Evolutionary conservation across 2,888 invertebrate genomes (phyloP).

Genomic region (Pardosa pseudoannulata): DNA sequence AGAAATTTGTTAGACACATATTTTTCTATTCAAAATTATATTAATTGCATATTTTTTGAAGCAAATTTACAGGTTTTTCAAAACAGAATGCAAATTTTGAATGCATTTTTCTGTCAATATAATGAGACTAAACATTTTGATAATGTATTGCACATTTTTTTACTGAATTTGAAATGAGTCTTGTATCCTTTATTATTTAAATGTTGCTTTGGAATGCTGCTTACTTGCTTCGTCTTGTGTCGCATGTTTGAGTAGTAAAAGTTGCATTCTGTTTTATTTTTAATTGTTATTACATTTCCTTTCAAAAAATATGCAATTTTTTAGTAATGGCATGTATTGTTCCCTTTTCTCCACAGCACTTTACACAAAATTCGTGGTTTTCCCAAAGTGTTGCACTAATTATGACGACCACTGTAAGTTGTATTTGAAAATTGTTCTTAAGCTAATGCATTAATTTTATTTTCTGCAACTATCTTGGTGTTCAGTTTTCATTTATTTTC

Average conservation of each 20-base stretch:
- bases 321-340: conserved; percentile 49
- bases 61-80: conserved; percentile 29
- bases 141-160: no score
- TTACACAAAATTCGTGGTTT: conserved; percentile 69
- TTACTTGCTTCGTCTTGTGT: conserved; percentile 20
- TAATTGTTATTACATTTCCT: conserved; percentile 48
- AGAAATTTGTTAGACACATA: no score
- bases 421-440: conserved; percentile 38
- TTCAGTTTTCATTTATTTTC: not conserved
- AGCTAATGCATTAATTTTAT: conserved; percentile 9
- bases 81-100: conserved; percentile 37
- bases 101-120: not conserved
- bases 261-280: conserved; percentile 54
- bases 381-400: conserved; percentile 69
- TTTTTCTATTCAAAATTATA: no score
- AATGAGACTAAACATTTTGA: not conserved
- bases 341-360: conserved; percentile 62
- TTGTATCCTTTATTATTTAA: not conserved
- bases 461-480: conserved; percentile 19
- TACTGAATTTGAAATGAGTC: not conserved
- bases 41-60: conserved; percentile 57
- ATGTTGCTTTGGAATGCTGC: conserved; percentile 21
- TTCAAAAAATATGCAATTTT: conserved; percentile 45
- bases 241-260: conserved; percentile 26
- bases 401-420: conserved; percentile 69